Conservation (phyloP, 2,888 invertebrate genomes). For the Alentia gelatinosa region DNA sequence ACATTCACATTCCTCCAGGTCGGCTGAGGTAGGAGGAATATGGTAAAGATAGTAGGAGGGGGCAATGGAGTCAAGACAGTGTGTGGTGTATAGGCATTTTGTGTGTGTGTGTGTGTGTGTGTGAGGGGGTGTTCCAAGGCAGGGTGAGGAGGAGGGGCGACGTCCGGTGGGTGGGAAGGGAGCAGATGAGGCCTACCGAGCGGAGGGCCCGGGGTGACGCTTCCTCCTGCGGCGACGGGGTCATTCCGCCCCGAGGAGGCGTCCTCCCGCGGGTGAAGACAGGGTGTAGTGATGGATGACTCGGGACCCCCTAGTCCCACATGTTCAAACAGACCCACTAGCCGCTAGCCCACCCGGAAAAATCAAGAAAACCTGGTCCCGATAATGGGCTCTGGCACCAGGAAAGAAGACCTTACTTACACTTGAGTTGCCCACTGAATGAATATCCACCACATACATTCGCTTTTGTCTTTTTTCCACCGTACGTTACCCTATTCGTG, state of each 20-base stretch:
- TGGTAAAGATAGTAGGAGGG: too few relatives aligned
- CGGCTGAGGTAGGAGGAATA: too few relatives aligned
- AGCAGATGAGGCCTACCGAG: background rate
- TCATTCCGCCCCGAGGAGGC: conserved; percentile 19
- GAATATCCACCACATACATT: too few relatives aligned
- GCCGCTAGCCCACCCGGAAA: conserved; percentile 18
- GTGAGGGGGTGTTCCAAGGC: too few relatives aligned
- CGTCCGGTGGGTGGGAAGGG: background rate
- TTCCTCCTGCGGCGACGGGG: background rate
- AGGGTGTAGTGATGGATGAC: conserved; percentile 25
- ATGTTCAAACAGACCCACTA: conserved; percentile 36
- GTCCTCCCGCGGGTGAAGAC: background rate
- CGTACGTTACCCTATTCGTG: too few relatives aligned
- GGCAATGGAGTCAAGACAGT: too few relatives aligned
- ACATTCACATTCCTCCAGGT: background rate
- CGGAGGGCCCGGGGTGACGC: background rate
- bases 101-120: too few relatives aligned
- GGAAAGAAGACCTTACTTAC: conserved; percentile 1
- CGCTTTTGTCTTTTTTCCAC: too few relatives aligned
- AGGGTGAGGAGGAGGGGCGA: background rate
- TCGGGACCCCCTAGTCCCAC: conserved; percentile 1
- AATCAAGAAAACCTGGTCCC: conserved; percentile 17
- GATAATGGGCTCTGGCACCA: background rate
- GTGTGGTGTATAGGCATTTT: too few relatives aligned
- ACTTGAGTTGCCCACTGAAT: background rate